Conservation (phyloP, 2,113 vertebrate species). For the Uropsilus gracilis region DNA sequence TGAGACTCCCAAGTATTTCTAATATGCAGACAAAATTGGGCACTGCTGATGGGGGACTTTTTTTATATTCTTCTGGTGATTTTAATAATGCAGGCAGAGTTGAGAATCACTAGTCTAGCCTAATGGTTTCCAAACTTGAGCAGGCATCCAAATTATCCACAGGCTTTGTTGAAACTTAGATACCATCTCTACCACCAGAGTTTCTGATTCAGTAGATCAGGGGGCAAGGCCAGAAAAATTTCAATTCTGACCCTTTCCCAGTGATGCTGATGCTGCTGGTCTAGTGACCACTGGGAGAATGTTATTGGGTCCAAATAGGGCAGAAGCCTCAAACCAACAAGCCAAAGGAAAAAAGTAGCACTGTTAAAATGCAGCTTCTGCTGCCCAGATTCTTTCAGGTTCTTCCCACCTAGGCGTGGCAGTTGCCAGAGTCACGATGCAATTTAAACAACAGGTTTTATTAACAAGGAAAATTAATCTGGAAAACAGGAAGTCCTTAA, state of each 20-base stretch:
- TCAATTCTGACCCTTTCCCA: neutral
- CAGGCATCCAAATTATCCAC: neutral
- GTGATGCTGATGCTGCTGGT: neutral
- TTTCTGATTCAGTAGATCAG: neutral
- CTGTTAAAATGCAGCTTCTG: no score
- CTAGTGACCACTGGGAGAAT: neutral
- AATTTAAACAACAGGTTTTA: no score
- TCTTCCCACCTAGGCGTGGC: no score
- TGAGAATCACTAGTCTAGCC: neutral
- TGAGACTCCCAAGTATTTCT: neutral
- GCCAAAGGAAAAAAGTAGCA: no score
- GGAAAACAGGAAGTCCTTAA: no score
- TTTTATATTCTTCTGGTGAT: neutral
- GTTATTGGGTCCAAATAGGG: no score
- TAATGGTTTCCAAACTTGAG: neutral
- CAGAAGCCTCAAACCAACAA: no score
- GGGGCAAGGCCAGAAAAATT: neutral
- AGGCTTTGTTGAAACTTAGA: neutral
- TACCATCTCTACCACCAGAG: neutral
- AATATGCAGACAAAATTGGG: neutral
- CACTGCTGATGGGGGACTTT: neutral
- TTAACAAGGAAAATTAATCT: no score
- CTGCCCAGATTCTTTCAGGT: no score
- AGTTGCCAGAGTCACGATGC: no score
- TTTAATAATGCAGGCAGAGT: neutral